phyloP scores from a whole-genome alignment of 2,888 invertebrate species.

The Prosopocoilus inquinatus region DNA sequence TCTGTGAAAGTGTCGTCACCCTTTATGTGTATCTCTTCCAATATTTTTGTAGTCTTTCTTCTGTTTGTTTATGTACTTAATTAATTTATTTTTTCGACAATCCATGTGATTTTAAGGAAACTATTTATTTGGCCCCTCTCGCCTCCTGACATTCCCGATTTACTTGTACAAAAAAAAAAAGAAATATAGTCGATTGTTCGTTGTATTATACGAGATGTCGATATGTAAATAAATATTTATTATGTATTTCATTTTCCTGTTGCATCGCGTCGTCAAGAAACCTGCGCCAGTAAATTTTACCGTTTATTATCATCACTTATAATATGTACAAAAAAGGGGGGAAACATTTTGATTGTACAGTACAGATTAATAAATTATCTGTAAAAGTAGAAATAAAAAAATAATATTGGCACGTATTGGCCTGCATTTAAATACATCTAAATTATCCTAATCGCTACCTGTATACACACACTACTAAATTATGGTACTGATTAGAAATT shows the following conservation, averaged over 20 bases:
- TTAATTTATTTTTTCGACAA: constrained; percentile 2
- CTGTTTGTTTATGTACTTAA: background rate
- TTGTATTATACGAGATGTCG: constrained; percentile 15
- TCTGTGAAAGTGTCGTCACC: too few relatives aligned
- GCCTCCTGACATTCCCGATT: too few relatives aligned
- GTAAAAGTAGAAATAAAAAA: constrained; percentile 14
- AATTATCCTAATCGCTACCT: constrained; percentile 4
- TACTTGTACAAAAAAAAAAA: background rate
- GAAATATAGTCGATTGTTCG: background rate
- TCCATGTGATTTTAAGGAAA: background rate
- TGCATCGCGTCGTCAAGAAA: background rate
- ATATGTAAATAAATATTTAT: constrained; percentile 17
- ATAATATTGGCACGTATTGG: constrained; percentile 39
- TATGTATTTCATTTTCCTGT: background rate
- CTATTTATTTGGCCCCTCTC: background rate
- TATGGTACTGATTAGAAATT: too few relatives aligned
- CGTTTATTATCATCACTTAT: too few relatives aligned
- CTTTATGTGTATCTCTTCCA: too few relatives aligned
- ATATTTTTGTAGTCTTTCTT: background rate
- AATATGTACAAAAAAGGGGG: background rate
- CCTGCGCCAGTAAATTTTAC: too few relatives aligned
- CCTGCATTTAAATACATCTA: constrained; percentile 31
- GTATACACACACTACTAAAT: too few relatives aligned
- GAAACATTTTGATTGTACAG: too few relatives aligned
- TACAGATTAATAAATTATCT: constrained; percentile 15